Evolutionary conservation across 64 coral and sea anemone species (phyloP).

Genomic region (Porites australiensis): DNA sequence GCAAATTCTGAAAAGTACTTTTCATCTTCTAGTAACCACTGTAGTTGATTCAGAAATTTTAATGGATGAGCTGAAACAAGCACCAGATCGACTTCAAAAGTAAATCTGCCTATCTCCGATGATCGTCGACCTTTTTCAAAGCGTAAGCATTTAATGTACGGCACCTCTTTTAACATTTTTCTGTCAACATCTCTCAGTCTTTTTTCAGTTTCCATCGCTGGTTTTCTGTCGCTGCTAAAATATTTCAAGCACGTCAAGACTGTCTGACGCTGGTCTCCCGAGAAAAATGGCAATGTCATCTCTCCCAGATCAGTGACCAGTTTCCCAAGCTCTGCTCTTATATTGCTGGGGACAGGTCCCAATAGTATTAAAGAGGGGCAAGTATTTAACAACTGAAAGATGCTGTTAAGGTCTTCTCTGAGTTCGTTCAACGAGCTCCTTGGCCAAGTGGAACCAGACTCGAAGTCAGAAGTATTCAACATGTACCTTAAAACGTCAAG

Average conservation of each 20-base stretch:
- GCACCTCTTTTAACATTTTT: no score
- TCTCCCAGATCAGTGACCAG: not conserved
- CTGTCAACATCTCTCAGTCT: not conserved
- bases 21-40: not conserved
- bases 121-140: no score
- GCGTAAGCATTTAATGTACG: no score
- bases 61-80: not conserved
- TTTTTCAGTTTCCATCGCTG: not conserved
- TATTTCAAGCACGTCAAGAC: not conserved
- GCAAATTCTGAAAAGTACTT: not conserved
- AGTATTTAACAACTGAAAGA: not conserved
- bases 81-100: no score
- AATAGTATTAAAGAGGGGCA: not conserved
- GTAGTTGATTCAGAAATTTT: not conserved
- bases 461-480: not conserved
- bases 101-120: no score
- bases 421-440: not conserved
- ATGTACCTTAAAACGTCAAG: conserved; percentile 21
- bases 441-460: no score
- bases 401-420: not conserved
- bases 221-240: not conserved
- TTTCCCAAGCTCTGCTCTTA: not conserved
- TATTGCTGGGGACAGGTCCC: not conserved
- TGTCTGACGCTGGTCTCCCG: not conserved
- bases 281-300: not conserved